A percentile compares a stretch with the other conserved stretches of the same genome.
Evolutionary conservation across 2,888 invertebrate genomes (phyloP).

Genomic region (Encarsia formosa): DNA sequence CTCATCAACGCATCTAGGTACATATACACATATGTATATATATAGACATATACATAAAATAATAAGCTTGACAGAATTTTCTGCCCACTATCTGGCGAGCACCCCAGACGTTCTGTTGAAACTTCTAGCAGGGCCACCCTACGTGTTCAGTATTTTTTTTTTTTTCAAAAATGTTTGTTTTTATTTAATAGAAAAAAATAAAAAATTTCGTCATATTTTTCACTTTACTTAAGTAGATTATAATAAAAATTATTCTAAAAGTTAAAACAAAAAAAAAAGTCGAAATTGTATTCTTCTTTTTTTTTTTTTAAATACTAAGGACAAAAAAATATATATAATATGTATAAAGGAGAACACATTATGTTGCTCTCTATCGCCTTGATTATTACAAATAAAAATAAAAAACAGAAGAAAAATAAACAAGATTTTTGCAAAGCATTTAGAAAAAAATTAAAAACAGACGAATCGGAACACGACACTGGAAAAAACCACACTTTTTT

Average conservation of each 20-base stretch:
- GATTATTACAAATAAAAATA: constrained; percentile 19
- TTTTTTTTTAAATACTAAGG: constrained; percentile 26
- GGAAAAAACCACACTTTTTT: constrained; percentile 25
- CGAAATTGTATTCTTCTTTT: constrained; percentile 22
- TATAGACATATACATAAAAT: no score
- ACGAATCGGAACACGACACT: constrained; percentile 25
- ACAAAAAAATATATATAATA: constrained; percentile 23
- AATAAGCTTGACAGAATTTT: no score
- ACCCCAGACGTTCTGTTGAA: no score
- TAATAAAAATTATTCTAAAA: constrained; percentile 28
- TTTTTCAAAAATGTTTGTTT: constrained; percentile 29
- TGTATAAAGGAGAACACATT: constrained; percentile 16
- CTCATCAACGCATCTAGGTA: no score
- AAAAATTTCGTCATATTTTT: constrained; percentile 28
- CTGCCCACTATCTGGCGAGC: no score
- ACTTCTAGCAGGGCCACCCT: constrained; percentile 25
- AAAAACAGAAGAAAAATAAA: constrained; percentile 25
- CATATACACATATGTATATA: no score
- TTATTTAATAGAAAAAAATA: constrained; percentile 31
- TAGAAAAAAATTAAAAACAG: constrained; percentile 19
- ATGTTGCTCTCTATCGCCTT: constrained; percentile 13
- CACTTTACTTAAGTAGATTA: constrained; percentile 28
- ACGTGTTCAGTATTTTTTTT: constrained; percentile 18
- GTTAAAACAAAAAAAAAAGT: constrained; percentile 27
- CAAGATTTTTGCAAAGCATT: constrained; percentile 20